Evolutionary conservation across 64 coral and sea anemone genomes (phyloP), one percentile per base, ranked within the genome.

Genomic region (Anthopleura sola): DNA sequence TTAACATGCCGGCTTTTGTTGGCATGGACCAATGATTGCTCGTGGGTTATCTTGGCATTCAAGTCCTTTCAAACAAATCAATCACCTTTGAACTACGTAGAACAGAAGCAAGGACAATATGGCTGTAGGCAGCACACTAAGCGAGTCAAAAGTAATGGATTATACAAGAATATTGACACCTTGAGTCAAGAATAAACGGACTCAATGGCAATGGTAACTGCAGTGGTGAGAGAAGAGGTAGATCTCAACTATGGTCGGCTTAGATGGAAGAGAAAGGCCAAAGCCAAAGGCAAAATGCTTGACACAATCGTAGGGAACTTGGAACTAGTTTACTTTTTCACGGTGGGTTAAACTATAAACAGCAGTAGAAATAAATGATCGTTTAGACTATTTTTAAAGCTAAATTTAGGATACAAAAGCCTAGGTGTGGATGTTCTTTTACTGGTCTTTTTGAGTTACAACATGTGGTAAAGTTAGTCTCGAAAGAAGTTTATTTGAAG

Each of bases 311-410:
- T 83, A 54, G 82, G 55, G 32, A 83, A 57, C 19, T 23, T 83
- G 32, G 82, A 83, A 60, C 55, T 83, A 49, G 82, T 83, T 60
- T 83, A 83, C 29, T 60, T 56, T 83, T 83, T 56, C 55, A 83
- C 82, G 82, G 82, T 83, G 29, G 36, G 82, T 83, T n/a, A 17
- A 83, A 33, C 37, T 44, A 48, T 79, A 79, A 79, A 79, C 76
- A 79, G 38, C 31, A 23, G 21, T 71, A 71, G n/a, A 71, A 71
- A 71, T 0, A 32, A 0, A 13, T 53, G 11, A 1, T 13, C 16
- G 1, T 53, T 15, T 53, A 14, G 13, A 53, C 13, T 13, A 53
- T 12, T 53, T 3, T 53, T 53, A 53, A 53, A 12, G 50, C 1
- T n/a, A n/a, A n/a, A n/a, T n/a, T 0, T 53, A 53, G 50, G 13